phyloP scores from a whole-genome alignment of 2,888 invertebrate genomes.

The Meta bourneti region DNA sequence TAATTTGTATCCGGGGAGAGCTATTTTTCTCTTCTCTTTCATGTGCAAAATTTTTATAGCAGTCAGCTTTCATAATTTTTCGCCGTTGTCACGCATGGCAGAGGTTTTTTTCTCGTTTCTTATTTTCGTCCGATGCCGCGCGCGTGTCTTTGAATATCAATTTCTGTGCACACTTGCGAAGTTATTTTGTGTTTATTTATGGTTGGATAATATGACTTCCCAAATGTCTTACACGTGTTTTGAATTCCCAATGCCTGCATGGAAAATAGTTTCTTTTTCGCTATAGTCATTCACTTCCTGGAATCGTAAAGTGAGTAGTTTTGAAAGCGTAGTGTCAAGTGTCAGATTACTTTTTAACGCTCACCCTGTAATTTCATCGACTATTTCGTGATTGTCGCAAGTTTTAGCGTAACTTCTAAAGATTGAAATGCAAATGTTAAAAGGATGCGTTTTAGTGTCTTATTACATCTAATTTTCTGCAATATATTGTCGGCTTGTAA shows the following conservation, averaged over 20 bases:
- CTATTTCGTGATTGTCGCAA: no score
- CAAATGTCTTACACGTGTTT: conserved; percentile 40
- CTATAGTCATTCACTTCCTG: conserved; percentile 10
- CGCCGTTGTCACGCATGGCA: conserved; percentile 42
- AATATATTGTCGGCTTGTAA: no score
- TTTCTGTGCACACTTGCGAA: conserved; percentile 22
- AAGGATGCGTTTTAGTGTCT: no score
- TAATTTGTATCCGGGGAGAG: conserved; percentile 36
- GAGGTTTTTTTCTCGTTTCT: conserved; percentile 8
- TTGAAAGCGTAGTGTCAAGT: neutral
- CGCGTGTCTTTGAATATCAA: conserved; percentile 58
- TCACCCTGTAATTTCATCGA: no score
- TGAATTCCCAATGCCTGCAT: neutral
- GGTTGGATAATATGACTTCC: conserved; percentile 42
- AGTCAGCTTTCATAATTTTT: conserved; percentile 39
- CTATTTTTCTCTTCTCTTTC: conserved; percentile 1
- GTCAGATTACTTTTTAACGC: no score
- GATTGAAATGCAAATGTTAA: no score
- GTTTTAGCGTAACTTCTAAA: no score
- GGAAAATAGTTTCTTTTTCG: conserved; percentile 13
- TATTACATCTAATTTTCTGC: no score
- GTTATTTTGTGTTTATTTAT: conserved; percentile 45
- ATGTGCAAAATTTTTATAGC: conserved; percentile 12
- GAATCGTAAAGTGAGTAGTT: conserved; percentile 29
- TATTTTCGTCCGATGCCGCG: neutral